Conservation (phyloP, 2,113 vertebrate genomes). For the Amblyornis subalaris region DNA sequence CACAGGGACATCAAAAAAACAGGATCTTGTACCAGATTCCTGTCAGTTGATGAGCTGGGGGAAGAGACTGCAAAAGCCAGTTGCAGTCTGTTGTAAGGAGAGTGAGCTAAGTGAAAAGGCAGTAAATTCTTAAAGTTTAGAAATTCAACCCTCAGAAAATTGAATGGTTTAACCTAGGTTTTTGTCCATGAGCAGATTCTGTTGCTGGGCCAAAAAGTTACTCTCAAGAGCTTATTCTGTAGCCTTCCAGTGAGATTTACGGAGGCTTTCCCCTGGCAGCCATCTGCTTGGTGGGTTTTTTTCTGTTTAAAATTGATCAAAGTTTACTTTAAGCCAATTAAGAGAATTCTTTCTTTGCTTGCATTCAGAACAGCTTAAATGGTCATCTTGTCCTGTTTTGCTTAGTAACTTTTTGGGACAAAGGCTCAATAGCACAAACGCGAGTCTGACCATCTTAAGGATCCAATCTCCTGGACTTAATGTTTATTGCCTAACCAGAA, state of each 20-base stretch:
- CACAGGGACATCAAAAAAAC: not conserved
- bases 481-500: not conserved
- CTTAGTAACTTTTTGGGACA: not conserved
- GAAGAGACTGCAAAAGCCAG: not conserved
- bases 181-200: not conserved
- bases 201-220: not conserved
- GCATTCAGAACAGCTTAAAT: not conserved
- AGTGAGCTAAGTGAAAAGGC: not conserved
- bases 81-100: not conserved
- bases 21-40: not conserved
- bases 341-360: not conserved
- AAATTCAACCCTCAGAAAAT: not conserved
- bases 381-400: not conserved
- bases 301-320: not conserved
- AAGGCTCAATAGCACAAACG: not conserved
- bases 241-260: not conserved
- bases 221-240: not conserved
- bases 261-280: not conserved
- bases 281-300: not conserved
- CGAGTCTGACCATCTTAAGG: not conserved
- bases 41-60: not conserved
- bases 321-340: not conserved
- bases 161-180: not conserved
- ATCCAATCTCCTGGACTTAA: not conserved
- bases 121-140: not conserved